A percentile compares a stretch with the other conserved stretches of the same genome.
Conservation (phyloP, 2,113 vertebrate genomes). For the Zosterops hypoxanthus region DNA sequence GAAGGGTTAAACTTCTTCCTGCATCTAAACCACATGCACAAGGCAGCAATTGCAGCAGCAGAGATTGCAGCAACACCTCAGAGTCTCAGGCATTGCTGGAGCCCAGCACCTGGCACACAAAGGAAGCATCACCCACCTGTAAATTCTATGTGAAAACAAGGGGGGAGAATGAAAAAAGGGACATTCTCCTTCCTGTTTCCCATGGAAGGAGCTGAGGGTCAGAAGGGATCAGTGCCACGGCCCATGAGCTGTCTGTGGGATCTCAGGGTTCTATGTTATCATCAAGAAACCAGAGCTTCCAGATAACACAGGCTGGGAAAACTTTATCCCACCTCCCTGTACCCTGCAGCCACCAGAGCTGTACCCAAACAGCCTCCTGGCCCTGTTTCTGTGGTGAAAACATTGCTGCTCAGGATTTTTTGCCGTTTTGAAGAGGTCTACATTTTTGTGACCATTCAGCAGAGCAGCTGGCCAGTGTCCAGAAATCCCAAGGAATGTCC, state of each 20-base stretch:
- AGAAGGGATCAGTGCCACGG: neutral
- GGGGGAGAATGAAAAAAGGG: neutral
- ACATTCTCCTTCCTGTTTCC: neutral
- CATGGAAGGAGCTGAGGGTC: neutral
- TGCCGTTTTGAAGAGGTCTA: neutral
- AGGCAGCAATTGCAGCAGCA: neutral
- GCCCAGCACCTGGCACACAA: neutral
- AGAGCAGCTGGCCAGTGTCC: neutral
- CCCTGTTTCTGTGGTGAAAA: neutral
- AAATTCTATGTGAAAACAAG: neutral
- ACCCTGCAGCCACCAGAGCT: neutral
- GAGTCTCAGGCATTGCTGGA: neutral
- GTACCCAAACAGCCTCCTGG: rapidly evolving
- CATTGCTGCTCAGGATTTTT: rapidly evolving
- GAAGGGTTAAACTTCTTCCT: neutral
- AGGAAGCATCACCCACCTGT: neutral
- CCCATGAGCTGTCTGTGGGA: neutral
- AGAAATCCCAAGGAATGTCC: neutral
- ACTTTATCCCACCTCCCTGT: neutral
- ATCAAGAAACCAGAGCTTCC: neutral
- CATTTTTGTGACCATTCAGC: neutral
- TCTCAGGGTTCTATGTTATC: neutral
- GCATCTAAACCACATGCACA: neutral
- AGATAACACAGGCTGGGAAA: neutral
- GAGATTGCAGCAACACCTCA: neutral